These are phyloP conservation scores for Aptenodytes patagonicus DNA, from an alignment of 2,113 vertebrate genomes.

Conservation along the genomic window DNA sequence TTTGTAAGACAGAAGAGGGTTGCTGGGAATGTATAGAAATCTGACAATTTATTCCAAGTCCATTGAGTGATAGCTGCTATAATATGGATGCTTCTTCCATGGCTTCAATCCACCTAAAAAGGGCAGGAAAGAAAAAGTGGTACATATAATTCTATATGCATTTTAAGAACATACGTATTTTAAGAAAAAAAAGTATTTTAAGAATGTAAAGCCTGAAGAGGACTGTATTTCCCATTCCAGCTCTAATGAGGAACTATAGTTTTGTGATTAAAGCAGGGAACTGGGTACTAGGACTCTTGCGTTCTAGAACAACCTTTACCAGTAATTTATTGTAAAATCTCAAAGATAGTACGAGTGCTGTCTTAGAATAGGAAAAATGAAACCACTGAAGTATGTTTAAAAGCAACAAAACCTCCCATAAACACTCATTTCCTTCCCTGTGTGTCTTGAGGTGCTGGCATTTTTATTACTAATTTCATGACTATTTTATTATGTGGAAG, in stretches of 20 bases:
- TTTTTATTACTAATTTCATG: neutral
- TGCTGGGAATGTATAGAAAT: constrained; percentile 16
- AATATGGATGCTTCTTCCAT: constrained; percentile 95
- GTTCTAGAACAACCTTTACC: neutral
- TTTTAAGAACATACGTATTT: neutral
- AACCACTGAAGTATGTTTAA: neutral
- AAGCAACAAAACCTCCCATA: neutral
- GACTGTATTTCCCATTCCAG: neutral
- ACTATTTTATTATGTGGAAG: neutral
- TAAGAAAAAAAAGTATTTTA: neutral
- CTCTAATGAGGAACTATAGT: neutral
- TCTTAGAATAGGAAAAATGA: neutral
- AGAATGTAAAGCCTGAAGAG: neutral
- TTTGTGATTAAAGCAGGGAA: neutral
- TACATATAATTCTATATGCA: neutral
- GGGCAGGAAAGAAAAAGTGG: neutral
- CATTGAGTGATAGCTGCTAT: constrained; percentile 77
- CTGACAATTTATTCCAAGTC: constrained; percentile 53
- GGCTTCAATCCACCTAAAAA: constrained; percentile 90
- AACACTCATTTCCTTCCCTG: neutral
- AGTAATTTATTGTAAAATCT: neutral
- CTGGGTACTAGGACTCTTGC: neutral
- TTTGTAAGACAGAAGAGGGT: constrained; percentile 14
- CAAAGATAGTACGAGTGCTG: neutral
- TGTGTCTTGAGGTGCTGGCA: neutral